Percentiles rank a stretch among this genome's conserved stretches.
phyloP scores from a whole-genome alignment of 2,888 invertebrate genomes.

The Mesochorus sp. region DNA sequence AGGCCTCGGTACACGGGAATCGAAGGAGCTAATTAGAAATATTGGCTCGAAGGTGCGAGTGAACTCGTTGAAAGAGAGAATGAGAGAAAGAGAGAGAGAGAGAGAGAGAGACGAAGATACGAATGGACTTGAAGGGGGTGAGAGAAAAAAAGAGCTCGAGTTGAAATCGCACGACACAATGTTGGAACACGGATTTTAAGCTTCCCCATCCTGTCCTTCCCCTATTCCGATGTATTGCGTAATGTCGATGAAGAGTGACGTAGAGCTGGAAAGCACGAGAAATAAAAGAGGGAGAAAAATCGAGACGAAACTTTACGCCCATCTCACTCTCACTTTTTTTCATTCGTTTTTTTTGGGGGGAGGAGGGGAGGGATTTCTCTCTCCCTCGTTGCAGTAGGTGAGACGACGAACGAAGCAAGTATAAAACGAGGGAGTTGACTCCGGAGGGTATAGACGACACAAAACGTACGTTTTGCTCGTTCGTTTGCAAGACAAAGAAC shows the following conservation, averaged over 20 bases:
- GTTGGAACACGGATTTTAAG: slow-evolving; percentile 38
- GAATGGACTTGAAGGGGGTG: slow-evolving; percentile 33
- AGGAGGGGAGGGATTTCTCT: too few relatives aligned
- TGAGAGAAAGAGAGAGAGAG: too few relatives aligned
- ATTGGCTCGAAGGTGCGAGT: slow-evolving; percentile 66
- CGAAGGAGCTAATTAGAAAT: slow-evolving; percentile 77
- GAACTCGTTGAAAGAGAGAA: slow-evolving; percentile 43
- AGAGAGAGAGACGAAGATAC: not conserved
- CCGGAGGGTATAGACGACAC: slow-evolving; percentile 40
- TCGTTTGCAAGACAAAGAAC: slow-evolving; percentile 79
- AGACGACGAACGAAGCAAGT: slow-evolving; percentile 26
- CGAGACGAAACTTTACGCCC: slow-evolving; percentile 18
- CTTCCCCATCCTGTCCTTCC: not conserved
- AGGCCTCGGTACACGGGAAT: slow-evolving; percentile 32
- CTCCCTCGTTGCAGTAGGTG: not conserved
- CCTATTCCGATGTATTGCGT: not conserved
- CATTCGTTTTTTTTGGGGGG: slow-evolving; percentile 13
- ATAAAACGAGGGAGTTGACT: slow-evolving; percentile 57
- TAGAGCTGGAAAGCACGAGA: slow-evolving; percentile 5
- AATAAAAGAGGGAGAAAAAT: slow-evolving; percentile 1
- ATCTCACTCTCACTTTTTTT: not conserved
- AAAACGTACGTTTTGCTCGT: slow-evolving; percentile 72
- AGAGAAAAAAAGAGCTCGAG: not conserved
- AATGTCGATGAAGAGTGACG: slow-evolving; percentile 5
- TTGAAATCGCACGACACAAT: slow-evolving; percentile 18